Percentiles rank a stretch among this genome's conserved stretches.
These are phyloP conservation scores for Discoglossus pictus DNA, from an alignment of 2,797 vertebrate species.

Conservation along the genomic window DNA sequence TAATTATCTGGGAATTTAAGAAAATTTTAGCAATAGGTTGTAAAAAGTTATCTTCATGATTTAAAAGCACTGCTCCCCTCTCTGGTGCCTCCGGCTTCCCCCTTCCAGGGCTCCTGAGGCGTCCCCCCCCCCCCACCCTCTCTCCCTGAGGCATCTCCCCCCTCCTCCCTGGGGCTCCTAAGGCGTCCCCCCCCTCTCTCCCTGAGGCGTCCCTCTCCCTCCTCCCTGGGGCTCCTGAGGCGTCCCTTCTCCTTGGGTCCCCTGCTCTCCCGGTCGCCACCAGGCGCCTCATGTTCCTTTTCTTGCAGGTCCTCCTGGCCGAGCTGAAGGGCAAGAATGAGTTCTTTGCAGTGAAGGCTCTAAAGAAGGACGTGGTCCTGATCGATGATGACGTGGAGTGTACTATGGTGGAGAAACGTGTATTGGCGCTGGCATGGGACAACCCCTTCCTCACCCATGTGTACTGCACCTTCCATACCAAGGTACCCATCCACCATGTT, in stretches of 20 bases:
- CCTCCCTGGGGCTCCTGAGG: background rate
- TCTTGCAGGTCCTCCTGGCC: conserved; percentile 84
- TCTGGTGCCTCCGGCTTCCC: no score
- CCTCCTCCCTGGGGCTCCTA: no score
- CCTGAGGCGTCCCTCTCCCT: no score
- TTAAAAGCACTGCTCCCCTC: background rate
- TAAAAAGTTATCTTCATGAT: background rate
- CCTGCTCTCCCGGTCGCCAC: no score
- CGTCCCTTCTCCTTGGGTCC: background rate
- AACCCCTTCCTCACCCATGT: conserved; percentile 96
- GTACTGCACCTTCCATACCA: conserved; percentile 91
- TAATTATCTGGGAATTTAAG: no score
- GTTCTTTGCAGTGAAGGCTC: conserved; percentile 90
- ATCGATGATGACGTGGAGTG: conserved; percentile 97
- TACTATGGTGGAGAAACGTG: conserved; percentile 97
- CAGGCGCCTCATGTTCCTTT: background rate
- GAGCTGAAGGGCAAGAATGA: conserved; percentile 87
- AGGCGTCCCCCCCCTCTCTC: no score
- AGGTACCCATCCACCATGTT: conserved; percentile 66
- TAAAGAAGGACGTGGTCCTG: conserved; percentile 96
- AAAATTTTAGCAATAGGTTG: no score
- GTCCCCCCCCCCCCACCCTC: no score
- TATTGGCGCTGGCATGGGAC: conserved; percentile 90
- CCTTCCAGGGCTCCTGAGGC: no score
- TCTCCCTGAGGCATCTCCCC: no score